phyloP scores from a whole-genome alignment of 2,113 vertebrate species.

The Probosciger aterrimus region DNA sequence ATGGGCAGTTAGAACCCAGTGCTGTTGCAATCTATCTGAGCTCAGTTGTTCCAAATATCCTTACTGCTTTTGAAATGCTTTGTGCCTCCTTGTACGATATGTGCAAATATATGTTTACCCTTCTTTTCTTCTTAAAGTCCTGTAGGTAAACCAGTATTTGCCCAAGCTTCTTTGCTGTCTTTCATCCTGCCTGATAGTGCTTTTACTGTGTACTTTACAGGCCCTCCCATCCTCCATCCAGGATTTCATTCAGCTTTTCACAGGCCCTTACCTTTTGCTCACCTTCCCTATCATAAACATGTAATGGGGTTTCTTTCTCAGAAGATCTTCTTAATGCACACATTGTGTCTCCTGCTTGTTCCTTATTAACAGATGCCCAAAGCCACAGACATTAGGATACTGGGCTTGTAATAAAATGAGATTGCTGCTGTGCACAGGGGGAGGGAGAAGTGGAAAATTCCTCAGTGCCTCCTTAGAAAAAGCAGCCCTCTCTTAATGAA shows the following conservation, averaged over 20 bases:
- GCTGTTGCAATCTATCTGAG: not conserved
- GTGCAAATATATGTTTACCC: not conserved
- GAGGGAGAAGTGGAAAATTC: not conserved
- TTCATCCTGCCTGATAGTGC: not conserved
- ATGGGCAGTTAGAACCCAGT: not conserved
- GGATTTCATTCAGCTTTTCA: not conserved
- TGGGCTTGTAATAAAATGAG: not conserved
- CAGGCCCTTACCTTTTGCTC: not conserved
- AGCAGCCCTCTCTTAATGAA: not conserved
- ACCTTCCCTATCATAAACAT: not conserved
- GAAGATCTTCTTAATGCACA: not conserved
- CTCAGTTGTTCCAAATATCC: not conserved
- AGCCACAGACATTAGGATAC: not conserved
- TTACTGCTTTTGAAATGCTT: not conserved
- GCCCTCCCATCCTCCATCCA: not conserved
- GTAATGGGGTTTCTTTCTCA: not conserved
- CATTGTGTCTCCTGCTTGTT: not conserved
- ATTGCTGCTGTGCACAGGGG: not conserved
- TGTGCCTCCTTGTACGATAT: not conserved
- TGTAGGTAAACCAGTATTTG: not conserved
- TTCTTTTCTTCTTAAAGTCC: not conserved
- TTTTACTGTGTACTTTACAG: not conserved
- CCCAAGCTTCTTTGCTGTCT: not conserved
- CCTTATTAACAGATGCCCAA: not conserved
- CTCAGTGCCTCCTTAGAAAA: not conserved